phyloP scores from a whole-genome alignment of 2,113 vertebrate genomes.

The Romanogobio albipinnatus region DNA sequence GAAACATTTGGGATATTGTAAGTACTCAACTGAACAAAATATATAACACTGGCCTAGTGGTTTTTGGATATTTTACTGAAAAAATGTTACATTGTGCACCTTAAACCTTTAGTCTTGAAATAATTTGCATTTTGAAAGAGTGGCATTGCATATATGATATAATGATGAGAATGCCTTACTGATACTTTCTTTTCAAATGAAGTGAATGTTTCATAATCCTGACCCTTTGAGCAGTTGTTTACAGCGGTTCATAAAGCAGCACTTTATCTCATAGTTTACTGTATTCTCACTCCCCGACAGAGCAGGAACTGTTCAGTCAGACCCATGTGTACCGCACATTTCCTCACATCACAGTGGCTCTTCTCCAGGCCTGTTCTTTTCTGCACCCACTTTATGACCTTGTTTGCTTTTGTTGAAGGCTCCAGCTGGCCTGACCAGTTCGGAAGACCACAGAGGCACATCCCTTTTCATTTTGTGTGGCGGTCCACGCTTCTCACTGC shows the following conservation, averaged over 20 bases:
- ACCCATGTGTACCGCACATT: conserved; percentile 56
- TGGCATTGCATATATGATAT: not conserved
- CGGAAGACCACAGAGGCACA: conserved; percentile 34
- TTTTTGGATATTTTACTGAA: no score
- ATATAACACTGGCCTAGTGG: no score
- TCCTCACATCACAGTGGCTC: conserved; percentile 40
- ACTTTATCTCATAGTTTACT: conserved; percentile 11
- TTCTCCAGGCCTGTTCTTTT: conserved; percentile 35
- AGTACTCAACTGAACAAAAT: no score
- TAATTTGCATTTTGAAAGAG: not conserved
- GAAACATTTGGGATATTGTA: no score
- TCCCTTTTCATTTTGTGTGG: conserved; percentile 46
- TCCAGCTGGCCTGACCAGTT: conserved; percentile 33
- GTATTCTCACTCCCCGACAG: not conserved
- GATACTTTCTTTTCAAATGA: not conserved
- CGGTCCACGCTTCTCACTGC: conserved; percentile 23
- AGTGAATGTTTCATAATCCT: not conserved
- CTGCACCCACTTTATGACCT: conserved; percentile 50
- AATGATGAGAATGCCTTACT: not conserved
- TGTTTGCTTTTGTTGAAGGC: conserved; percentile 62
- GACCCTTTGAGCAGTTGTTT: not conserved
- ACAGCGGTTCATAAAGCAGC: not conserved
- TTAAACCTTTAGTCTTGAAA: no score
- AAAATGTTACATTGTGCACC: no score
- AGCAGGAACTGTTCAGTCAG: conserved; percentile 42